These are phyloP conservation scores for Pherbina coryleti DNA, from an alignment of 2,888 invertebrate species.

Conservation along the genomic window DNA sequence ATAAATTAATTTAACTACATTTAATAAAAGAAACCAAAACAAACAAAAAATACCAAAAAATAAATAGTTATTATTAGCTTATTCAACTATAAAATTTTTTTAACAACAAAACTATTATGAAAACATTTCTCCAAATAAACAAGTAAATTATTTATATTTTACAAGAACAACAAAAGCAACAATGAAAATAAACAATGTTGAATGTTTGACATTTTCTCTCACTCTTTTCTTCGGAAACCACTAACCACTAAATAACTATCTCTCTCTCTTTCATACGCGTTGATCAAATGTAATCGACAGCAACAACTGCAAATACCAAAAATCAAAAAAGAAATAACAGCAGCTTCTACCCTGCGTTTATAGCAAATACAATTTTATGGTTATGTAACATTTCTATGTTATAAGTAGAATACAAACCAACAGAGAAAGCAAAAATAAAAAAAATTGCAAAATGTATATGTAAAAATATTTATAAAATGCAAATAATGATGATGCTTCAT, in stretches of 20 bases:
- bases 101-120: constrained; percentile 49
- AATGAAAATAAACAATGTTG: constrained; percentile 41
- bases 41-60: constrained; percentile 61
- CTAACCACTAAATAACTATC: constrained; percentile 38
- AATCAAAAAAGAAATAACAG: constrained; percentile 28
- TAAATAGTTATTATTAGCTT: constrained; percentile 65
- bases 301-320: constrained; percentile 38
- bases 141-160: constrained; percentile 46
- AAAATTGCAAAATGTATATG: constrained; percentile 24
- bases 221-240: constrained; percentile 40
- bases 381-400: constrained; percentile 2
- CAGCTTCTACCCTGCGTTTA: too few species aligned
- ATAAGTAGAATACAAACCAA: neutral
- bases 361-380: too few species aligned
- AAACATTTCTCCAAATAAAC: constrained; percentile 50
- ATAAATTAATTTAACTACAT: constrained; percentile 67
- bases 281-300: constrained; percentile 41
- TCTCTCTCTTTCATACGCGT: constrained; percentile 50
- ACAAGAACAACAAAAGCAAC: constrained; percentile 42
- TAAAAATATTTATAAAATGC: constrained; percentile 45
- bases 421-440: constrained; percentile 37
- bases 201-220: constrained; percentile 46
- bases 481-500: constrained; percentile 46
- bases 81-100: constrained; percentile 57
- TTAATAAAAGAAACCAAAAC: constrained; percentile 55